Evolutionary conservation across 2,888 invertebrate genomes (phyloP).

Genomic region (Cheilosia pagana): DNA sequence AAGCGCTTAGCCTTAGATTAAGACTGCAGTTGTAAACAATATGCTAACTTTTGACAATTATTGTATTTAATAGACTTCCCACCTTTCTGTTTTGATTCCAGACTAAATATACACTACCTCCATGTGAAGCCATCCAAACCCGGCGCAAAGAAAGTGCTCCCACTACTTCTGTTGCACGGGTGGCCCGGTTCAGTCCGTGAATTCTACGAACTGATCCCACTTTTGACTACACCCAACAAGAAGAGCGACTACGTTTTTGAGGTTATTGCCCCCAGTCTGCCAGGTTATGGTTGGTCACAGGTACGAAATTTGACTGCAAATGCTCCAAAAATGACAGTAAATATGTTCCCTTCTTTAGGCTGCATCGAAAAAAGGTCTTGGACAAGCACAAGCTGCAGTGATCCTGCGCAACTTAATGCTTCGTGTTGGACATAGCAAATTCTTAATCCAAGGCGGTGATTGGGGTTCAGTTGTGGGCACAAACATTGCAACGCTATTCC

Average conservation of each 20-base stretch:
- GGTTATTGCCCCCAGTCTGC: constrained; percentile 87
- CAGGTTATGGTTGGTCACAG: constrained; percentile 89
- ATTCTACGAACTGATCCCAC: constrained; percentile 90
- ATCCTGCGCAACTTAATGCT: constrained; percentile 88
- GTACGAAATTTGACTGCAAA: constrained; percentile 80
- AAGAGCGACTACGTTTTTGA: constrained; percentile 87
- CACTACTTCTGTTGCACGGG: constrained; percentile 91
- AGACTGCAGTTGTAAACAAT: no score
- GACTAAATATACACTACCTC: constrained; percentile 89
- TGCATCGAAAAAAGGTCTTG: constrained; percentile 79
- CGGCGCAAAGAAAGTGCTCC: constrained; percentile 84
- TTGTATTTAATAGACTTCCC: no score
- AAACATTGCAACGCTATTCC: constrained; percentile 87
- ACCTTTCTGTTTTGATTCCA: constrained; percentile 57
- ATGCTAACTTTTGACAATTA: no score
- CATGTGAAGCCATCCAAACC: constrained; percentile 85
- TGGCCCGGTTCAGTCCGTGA: constrained; percentile 94
- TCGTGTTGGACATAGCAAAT: constrained; percentile 87
- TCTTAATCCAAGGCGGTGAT: constrained; percentile 91
- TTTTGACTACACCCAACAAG: constrained; percentile 85
- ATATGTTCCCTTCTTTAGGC: constrained; percentile 74
- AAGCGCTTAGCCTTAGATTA: no score
- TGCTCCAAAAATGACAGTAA: not conserved
- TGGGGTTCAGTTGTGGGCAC: constrained; percentile 89
- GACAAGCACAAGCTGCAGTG: constrained; percentile 84